Percentiles rank a stretch among this genome's conserved stretches.
phyloP scores from a whole-genome alignment of 2,888 invertebrate species.

The Tigriopus californicus region DNA sequence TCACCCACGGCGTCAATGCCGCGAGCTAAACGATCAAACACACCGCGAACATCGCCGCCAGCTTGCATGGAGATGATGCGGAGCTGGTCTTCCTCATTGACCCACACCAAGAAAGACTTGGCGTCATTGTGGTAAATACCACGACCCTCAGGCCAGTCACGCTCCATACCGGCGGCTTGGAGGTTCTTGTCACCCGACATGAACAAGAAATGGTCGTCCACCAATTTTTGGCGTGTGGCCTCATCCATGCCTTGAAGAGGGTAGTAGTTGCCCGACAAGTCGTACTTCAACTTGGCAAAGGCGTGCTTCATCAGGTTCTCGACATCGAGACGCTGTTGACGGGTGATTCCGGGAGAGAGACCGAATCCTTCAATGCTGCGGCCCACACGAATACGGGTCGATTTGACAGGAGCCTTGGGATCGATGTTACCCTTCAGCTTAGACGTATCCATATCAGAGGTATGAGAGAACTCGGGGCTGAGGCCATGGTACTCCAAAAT shows the following conservation, averaged over 20 bases:
- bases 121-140: slow-evolving; percentile 29
- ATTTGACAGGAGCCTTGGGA: slow-evolving; percentile 8
- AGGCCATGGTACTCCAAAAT: slow-evolving; percentile 15
- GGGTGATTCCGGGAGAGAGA: slow-evolving; percentile 17
- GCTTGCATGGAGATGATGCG: slow-evolving; percentile 17
- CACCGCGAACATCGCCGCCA: slow-evolving; percentile 15
- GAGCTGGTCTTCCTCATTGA: slow-evolving; percentile 18
- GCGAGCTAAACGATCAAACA: slow-evolving; percentile 22
- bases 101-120: slow-evolving; percentile 17
- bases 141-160: slow-evolving; percentile 23
- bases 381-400: slow-evolving; percentile 16
- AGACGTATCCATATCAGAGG: slow-evolving; percentile 10
- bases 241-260: slow-evolving; percentile 17
- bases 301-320: slow-evolving; percentile 16
- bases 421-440: slow-evolving; percentile 16
- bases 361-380: slow-evolving; percentile 17
- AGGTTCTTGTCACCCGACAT: slow-evolving; percentile 16
- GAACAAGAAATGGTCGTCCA: slow-evolving; percentile 18
- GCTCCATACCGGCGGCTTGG: slow-evolving; percentile 16
- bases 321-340: slow-evolving; percentile 15
- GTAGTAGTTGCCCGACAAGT: slow-evolving; percentile 16
- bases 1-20: slow-evolving; percentile 25
- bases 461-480: slow-evolving; percentile 1
- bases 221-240: slow-evolving; percentile 10
- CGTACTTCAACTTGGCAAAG: slow-evolving; percentile 12